Base-by-base conservation (phyloP, 2,888 invertebrate species). In the Geophilus truncorum region DNA sequence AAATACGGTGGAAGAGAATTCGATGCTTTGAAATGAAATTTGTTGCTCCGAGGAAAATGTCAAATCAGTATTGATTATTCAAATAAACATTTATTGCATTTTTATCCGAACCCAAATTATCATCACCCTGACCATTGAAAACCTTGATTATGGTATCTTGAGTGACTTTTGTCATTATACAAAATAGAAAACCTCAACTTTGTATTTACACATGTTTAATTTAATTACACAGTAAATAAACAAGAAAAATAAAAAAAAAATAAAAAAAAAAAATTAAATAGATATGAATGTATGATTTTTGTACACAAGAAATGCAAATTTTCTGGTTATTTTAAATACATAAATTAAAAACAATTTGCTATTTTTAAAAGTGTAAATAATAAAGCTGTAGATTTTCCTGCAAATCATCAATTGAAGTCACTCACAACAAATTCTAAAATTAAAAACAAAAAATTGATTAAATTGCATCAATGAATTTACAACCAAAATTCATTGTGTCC, bases 1-100 rank as follows among this genome's bases (percentile, higher is more conserved):
- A 70, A 70, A 70, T 70, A 70, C 70, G 70, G 70, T 70, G 70
- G 70, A 70, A 70, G 70, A 70, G 70, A 70, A 70, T 28, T 70
- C n/a, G 70, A 70, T 28, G 70, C 70, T 70, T 70, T 25, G 1
- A 25, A 70, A 70, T 70, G 70, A 70, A 62, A 70, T 70, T 70
- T 70, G 4, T 70, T 28, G 70, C 70, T 70, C 70, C 15, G 28
- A 70, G 70, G 70, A 70, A 70, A 51, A 70, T 28, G 70, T 70
- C 28, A 70, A 70, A 28, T 70, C 70, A 70, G 25, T 28, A 70
- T 70, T 28, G 70, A 70, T 70, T 70, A 70, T 70, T 70, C 70
- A 70, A 70, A 70, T 25, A 70, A 70, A 70, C 70, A 70, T 70
- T 70, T 70, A 70, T 70, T 70, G 70, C 70, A 70, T 70, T 70